Evolutionary conservation across 2,888 invertebrate species (phyloP), one percentile per base, ranked within the genome.

Genomic region (Caenorhabditis afra): DNA sequence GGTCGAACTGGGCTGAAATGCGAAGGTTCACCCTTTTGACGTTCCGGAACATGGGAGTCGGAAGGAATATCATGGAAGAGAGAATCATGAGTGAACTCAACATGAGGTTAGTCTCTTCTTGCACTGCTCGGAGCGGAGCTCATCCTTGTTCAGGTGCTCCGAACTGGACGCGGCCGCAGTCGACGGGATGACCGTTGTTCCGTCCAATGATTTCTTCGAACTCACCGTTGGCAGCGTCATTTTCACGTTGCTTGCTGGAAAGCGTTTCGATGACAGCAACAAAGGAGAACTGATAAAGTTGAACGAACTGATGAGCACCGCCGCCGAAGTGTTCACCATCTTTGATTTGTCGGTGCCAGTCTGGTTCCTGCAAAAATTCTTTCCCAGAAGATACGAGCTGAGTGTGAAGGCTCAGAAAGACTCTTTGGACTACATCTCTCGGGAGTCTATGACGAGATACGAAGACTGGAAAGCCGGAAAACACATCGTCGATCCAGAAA

Each of bases 41-140:
- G 3, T 66, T 82, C 14, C 47, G 82, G 45, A 80, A 70, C 35
- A 77, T 82, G 53, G 82, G 82, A 14, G 65, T 82, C 12, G 82
- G 82, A 22, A 77, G 55, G n/a, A 70, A 77, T 49, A 16, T 74
- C 4, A 80, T 82, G 77, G 82, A 80, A 44, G 67, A 78, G 39
- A 49, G 62, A 22, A 70, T 82, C 3, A 20, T 82, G 64, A 55
- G 59, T 0, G 82, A 82, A n/a, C 41, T 80, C 12, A 20, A 79
- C 58, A 20, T 29, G 11, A 67, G 67, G 52, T 29, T 7, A 29
- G 4, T 5, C 29, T 29, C 29, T 29, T 3, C 7, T 29, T 29
- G 4, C 29, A 29, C 29, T n/a, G n/a, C n/a, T n/a, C n/a, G n/a
- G n/a, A n/a, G n/a, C n/a, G n/a, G n/a, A n/a, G n/a, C n/a, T n/a